These are phyloP conservation scores for Apostichopus californicus DNA, from an alignment of 35 echinoderm and acorn worm genomes.

Conservation along the genomic window DNA sequence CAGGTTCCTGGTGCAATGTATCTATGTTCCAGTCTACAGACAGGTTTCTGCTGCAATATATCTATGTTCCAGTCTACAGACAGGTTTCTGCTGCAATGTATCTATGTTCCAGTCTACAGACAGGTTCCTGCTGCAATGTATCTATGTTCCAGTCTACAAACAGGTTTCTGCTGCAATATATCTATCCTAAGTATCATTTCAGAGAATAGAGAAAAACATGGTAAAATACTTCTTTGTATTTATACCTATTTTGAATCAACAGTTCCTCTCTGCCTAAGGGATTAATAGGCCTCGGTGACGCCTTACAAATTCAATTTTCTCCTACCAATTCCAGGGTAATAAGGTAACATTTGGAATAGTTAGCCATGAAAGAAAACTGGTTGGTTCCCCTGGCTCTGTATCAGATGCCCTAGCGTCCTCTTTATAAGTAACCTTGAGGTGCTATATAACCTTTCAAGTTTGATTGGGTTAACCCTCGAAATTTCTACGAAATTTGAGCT, in stretches of 20 bases:
- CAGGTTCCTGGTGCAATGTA: no score
- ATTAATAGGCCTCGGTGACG: background rate
- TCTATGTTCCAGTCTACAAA: no score
- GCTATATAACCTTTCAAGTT: conserved; percentile 34
- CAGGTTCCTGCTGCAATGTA: no score
- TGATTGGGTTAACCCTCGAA: conserved; percentile 34
- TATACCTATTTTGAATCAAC: background rate
- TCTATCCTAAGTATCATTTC: no score
- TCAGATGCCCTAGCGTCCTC: background rate
- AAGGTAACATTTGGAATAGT: conserved; percentile 8
- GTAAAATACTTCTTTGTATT: no score
- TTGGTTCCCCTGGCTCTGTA: background rate
- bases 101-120: no score
- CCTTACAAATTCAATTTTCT: conserved; percentile 48
- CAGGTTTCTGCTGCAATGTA: no score
- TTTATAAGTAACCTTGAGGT: conserved; percentile 4
- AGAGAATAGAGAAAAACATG: no score
- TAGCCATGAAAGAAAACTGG: background rate
- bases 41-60: no score
- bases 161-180: no score
- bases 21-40: no score
- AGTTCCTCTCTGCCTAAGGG: background rate
- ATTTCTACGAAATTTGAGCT: conserved; percentile 28
- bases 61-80: no score
- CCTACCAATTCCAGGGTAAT: background rate